These are phyloP conservation scores for Panzeria rudis DNA, from an alignment of 2,888 invertebrate genomes.

Conservation along the genomic window DNA sequence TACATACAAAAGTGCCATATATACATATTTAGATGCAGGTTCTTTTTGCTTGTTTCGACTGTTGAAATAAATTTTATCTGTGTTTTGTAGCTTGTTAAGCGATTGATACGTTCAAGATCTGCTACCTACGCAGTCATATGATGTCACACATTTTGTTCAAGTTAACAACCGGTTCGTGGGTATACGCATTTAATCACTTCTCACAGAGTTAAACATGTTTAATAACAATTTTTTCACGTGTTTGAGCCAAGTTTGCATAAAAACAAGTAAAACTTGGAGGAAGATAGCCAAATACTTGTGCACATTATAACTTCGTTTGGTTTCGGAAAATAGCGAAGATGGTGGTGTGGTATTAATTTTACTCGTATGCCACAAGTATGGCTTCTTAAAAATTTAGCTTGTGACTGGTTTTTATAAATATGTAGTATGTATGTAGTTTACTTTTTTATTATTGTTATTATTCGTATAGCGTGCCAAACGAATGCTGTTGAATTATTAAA, in stretches of 20 bases:
- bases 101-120: slow-evolving; percentile 19
- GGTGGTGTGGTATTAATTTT: neutral
- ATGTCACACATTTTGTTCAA: slow-evolving; percentile 57
- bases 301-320: slow-evolving; percentile 24
- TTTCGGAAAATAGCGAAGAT: neutral
- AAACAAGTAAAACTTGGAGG: slow-evolving; percentile 2
- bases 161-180: slow-evolving; percentile 47
- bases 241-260: slow-evolving; percentile 44
- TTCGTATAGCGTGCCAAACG: slow-evolving; percentile 55
- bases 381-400: slow-evolving; percentile 62
- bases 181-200: slow-evolving; percentile 12
- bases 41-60: slow-evolving; percentile 20
- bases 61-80: neutral
- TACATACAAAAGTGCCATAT: neutral
- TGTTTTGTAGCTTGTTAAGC: slow-evolving; percentile 4
- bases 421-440: neutral
- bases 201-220: slow-evolving; percentile 39
- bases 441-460: slow-evolving; percentile 40
- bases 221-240: slow-evolving; percentile 66
- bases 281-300: neutral
- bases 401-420: slow-evolving; percentile 39
- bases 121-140: slow-evolving; percentile 44
- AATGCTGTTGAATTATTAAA: slow-evolving; percentile 57
- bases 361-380: slow-evolving; percentile 48
- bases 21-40: neutral